Base-by-base conservation (phyloP, 2,888 invertebrate species). In the Notodonta dromedarius region DNA sequence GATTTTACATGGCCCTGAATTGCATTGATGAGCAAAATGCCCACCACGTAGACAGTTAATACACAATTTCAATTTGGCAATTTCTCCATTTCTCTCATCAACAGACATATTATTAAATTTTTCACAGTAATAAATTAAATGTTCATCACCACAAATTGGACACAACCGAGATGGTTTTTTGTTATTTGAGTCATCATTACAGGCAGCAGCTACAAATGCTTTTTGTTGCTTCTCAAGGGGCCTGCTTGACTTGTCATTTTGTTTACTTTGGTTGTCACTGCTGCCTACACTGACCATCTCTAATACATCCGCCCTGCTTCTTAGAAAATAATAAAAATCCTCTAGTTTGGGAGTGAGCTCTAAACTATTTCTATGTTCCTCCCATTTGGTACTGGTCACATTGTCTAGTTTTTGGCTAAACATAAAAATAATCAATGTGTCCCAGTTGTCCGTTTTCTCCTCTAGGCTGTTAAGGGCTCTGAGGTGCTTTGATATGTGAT, bases 351-450 rank as follows among this genome's bases (percentile, higher is more conserved):
- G 44, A 44, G 9, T 44, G 44, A 9, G 4, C 12, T 11, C 11
- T 12, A 44, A 11, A 44, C 44, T 13, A 46, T 24, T 54, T 46
- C 24, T 58, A 54, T 46, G 39, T 54, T 58, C 58, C 14, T 58
- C 58, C 58, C 54, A 58, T 46, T 58, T 58, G 11, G 11, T n/a
- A 57, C 40, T 16, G 14, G 57, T 51, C 2, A 40, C 51, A 51
- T n/a, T 39, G 12, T 57, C 57, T 48, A 57, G 16, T 16, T 57
- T 57, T 5, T 8, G 12, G 3, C n/a, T 48, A 5, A 48, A 13
- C 57, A 57, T 57, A 51, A 48, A 57, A 51, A 57, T 57, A 14
- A 57, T 57, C 14, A 57, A 53, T 2, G 59, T 48, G 44, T 60
- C 56, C 56, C 60, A 60, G 9, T 57, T 24, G 11, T 56, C 52